Conservation (phyloP, 1,140 invertebrate species). For the Trissolcus basalis region DNA sequence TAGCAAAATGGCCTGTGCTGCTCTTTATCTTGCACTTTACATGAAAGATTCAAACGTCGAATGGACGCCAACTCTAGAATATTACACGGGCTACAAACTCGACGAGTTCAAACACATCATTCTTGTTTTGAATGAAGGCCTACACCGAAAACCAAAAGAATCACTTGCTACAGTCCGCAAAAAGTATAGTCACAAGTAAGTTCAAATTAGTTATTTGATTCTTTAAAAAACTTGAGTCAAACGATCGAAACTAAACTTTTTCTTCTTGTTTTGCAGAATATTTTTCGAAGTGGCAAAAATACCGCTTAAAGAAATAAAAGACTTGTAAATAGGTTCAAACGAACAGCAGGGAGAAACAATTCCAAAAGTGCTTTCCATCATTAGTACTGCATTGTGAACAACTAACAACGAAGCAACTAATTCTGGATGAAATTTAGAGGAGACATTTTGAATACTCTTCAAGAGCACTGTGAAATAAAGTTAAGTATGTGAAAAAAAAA, state of each 20-base stretch:
- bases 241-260: no score
- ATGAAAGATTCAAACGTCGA: slow-evolving; percentile 86
- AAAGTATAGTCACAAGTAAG: slow-evolving; percentile 96
- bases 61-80: slow-evolving; percentile 88
- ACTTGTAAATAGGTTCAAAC: slow-evolving; percentile 59
- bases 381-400: no score
- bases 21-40: slow-evolving; percentile 88
- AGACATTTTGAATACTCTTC: no score
- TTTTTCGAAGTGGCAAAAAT: slow-evolving; percentile 90
- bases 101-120: slow-evolving; percentile 85
- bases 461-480: no score
- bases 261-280: slow-evolving; percentile 79
- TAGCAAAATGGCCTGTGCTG: slow-evolving; percentile 91
- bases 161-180: slow-evolving; percentile 89
- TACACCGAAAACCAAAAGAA: slow-evolving; percentile 85
- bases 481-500: not conserved
- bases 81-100: slow-evolving; percentile 91
- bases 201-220: slow-evolving; percentile 27
- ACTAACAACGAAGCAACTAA: no score
- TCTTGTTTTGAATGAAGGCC: slow-evolving; percentile 83
- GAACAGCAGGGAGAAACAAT: no score
- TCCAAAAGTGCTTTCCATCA: no score
- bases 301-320: slow-evolving; percentile 75
- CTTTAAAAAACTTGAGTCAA: no score
- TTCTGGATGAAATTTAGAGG: slow-evolving; percentile 15